Evolutionary conservation across 2,797 vertebrate species (phyloP).

Genomic region (Danio albolineatus): DNA sequence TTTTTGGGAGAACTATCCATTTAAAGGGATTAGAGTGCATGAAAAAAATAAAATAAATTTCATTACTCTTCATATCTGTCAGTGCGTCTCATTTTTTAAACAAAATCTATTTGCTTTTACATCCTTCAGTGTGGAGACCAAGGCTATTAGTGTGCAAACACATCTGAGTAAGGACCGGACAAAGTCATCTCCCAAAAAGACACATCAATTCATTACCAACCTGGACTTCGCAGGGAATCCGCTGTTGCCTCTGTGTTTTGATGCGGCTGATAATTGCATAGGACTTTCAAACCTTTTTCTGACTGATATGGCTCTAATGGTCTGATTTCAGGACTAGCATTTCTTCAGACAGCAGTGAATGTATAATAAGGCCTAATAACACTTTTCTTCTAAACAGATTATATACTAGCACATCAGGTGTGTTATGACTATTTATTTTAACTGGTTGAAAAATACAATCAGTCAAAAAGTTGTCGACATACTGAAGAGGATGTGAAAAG

Average conservation of each 20-base stretch:
- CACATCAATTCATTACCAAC: constrained; percentile 28
- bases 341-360: background rate
- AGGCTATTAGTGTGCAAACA: constrained; percentile 25
- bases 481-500: background rate
- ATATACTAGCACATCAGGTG: background rate
- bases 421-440: background rate
- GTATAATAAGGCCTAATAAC: background rate
- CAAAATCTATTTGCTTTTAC: constrained; percentile 21
- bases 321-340: constrained; percentile 9
- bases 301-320: constrained; percentile 2
- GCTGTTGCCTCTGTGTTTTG: background rate
- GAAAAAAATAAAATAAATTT: background rate
- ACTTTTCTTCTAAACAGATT: background rate
- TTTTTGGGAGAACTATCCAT: too few species aligned
- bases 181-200: constrained; percentile 27
- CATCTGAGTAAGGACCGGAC: background rate
- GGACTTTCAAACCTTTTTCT: background rate
- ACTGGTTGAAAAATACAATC: background rate
- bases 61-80: background rate
- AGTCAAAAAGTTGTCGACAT: background rate
- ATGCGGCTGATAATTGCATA: constrained; percentile 4
- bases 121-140: background rate
- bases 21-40: background rate
- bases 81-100: constrained; percentile 1
- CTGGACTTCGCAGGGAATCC: background rate